Evolutionary conservation across 2,113 vertebrate species (phyloP).

Genomic region (Cyprinodon tularosa): DNA sequence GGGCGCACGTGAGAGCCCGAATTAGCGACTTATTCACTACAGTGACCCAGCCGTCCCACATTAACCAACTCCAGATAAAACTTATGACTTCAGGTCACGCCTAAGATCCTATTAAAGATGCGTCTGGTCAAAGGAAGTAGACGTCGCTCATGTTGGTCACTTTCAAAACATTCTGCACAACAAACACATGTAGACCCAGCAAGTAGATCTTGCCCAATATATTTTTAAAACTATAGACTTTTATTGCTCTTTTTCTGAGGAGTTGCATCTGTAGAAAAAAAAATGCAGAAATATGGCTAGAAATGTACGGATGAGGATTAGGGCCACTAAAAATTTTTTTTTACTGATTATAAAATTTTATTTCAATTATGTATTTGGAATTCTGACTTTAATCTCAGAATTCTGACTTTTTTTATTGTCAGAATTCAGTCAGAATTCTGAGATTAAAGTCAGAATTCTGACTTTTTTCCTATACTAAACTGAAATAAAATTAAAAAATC

Average conservation of each 20-base stretch:
- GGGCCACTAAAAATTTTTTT: too few relatives aligned
- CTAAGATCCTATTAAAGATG: neutral
- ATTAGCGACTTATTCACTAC: conserved; percentile 52
- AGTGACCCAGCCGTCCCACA: conserved; percentile 67
- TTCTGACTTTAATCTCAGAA: too few relatives aligned
- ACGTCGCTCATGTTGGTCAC: neutral
- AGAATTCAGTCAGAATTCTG: too few relatives aligned
- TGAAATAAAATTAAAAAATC: too few relatives aligned
- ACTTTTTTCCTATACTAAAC: too few relatives aligned
- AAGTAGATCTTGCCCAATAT: neutral
- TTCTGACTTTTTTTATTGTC: too few relatives aligned
- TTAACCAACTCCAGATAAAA: conserved; percentile 42
- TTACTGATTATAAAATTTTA: too few relatives aligned
- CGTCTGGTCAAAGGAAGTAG: neutral
- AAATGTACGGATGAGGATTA: too few relatives aligned
- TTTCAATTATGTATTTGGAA: too few relatives aligned
- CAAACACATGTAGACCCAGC: neutral
- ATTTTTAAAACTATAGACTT: neutral
- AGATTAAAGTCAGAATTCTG: too few relatives aligned
- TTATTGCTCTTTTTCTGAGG: neutral
- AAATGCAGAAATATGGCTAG: neutral
- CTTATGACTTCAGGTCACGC: conserved; percentile 19
- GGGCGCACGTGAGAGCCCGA: conserved; percentile 67
- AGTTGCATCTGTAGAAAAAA: neutral
- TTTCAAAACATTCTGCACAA: neutral